A percentile compares a stretch with the other conserved stretches of the same genome.
Evolutionary conservation across 2,888 invertebrate species (phyloP).

Genomic region (Poecilobothrus nobilitatus): DNA sequence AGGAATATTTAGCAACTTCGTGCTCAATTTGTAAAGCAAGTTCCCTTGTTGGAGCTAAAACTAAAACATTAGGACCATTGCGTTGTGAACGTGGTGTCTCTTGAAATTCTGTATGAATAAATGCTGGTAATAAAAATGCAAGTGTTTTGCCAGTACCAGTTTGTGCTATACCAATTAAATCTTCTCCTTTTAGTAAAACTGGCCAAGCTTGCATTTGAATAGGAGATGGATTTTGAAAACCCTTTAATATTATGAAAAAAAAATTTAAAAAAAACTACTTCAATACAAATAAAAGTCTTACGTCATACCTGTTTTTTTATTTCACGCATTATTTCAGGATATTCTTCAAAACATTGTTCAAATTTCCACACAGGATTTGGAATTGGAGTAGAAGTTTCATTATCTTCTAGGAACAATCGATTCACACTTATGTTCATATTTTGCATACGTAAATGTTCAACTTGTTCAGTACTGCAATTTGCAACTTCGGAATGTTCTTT

Average conservation of each 20-base stretch:
- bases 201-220: slow-evolving; percentile 96
- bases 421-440: slow-evolving; percentile 70
- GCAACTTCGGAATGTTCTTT: slow-evolving; percentile 63
- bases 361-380: slow-evolving; percentile 54
- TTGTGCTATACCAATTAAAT: slow-evolving; percentile 94
- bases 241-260: slow-evolving; percentile 29
- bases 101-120: slow-evolving; percentile 88
- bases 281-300: too few species aligned
- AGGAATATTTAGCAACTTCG: slow-evolving; percentile 82
- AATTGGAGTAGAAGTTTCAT: slow-evolving; percentile 33
- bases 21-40: slow-evolving; percentile 86
- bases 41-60: slow-evolving; percentile 89
- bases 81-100: slow-evolving; percentile 60
- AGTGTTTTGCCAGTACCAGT: slow-evolving; percentile 92
- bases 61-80: slow-evolving; percentile 74
- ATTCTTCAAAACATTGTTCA: slow-evolving; percentile 70
- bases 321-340: slow-evolving; percentile 75
- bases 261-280: neutral
- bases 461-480: slow-evolving; percentile 55
- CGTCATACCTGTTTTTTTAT: slow-evolving; percentile 56
- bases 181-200: slow-evolving; percentile 77
- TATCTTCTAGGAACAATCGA: slow-evolving; percentile 51
- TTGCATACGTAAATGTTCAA: slow-evolving; percentile 52
- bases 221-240: slow-evolving; percentile 76
- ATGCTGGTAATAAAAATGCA: slow-evolving; percentile 84